Conservation (phyloP, 37 sponge, comb jelly and placozoan species). For the Theonella swinhoei region DNA sequence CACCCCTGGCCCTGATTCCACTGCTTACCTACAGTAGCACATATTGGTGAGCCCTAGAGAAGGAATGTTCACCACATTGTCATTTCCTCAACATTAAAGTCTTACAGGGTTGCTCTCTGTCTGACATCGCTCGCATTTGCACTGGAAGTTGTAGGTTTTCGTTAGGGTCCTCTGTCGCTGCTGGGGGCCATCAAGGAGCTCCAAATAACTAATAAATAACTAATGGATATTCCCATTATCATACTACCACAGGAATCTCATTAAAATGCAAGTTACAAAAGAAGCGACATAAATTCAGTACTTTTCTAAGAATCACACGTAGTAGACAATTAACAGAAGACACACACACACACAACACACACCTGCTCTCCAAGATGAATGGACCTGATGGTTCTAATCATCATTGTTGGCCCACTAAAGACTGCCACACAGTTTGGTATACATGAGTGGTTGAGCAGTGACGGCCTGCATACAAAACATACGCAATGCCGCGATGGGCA, state of each 20-base stretch:
- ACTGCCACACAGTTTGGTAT: constrained; percentile 65
- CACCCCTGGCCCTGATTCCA: too few relatives aligned
- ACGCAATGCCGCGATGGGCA: neutral
- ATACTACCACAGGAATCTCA: too few relatives aligned
- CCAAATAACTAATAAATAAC: constrained; percentile 70
- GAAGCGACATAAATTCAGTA: too few relatives aligned
- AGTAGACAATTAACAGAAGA: too few relatives aligned
- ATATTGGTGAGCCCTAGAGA: too few relatives aligned
- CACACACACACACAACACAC: too few relatives aligned
- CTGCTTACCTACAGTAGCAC: too few relatives aligned
- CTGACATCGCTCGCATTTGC: constrained; percentile 52
- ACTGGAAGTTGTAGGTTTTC: constrained; percentile 50
- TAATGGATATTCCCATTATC: too few relatives aligned
- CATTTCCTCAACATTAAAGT: too few relatives aligned
- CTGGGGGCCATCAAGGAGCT: constrained; percentile 49
- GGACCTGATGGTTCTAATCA: constrained; percentile 35
- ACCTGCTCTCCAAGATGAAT: constrained; percentile 58
- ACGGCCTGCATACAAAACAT: constrained; percentile 40
- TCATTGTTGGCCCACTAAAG: constrained; percentile 41
- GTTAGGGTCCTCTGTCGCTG: constrained; percentile 25
- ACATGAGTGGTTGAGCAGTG: constrained; percentile 79
- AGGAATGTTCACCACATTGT: too few relatives aligned
- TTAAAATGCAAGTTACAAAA: too few relatives aligned
- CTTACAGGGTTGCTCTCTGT: constrained; percentile 3
- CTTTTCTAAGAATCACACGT: too few relatives aligned